Percentiles rank a stretch among this genome's conserved stretches.
Evolutionary conservation across 2,113 vertebrate genomes (phyloP).

Genomic region (Scopus umbretta): DNA sequence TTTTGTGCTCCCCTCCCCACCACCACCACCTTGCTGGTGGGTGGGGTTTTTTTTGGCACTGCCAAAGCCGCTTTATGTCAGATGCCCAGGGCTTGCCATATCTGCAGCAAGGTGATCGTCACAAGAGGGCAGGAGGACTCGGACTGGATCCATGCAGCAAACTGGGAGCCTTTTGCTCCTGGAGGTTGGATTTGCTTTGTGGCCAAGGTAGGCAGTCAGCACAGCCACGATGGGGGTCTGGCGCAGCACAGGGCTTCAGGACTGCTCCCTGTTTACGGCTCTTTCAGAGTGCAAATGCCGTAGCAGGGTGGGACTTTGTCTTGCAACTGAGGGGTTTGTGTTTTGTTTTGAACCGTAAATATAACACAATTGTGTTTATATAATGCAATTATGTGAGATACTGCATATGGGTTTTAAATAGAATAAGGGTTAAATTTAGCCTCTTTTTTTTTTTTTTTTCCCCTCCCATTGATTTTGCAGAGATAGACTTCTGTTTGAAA

Average conservation of each 20-base stretch:
- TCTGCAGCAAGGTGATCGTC: background rate
- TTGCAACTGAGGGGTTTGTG: background rate
- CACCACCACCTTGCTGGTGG: too few species aligned
- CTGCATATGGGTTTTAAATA: conserved; percentile 18
- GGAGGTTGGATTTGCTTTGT: background rate
- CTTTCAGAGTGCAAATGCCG: fast-evolving
- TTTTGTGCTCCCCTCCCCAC: background rate
- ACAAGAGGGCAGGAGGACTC: background rate
- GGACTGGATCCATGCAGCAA: fast-evolving
- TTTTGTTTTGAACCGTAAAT: conserved; percentile 25
- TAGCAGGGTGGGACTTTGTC: background rate
- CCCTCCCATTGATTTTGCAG: conserved; percentile 23
- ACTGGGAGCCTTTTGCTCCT: background rate
- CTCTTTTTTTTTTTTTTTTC: background rate
- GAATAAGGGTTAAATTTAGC: conserved; percentile 55
- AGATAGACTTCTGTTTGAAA: conserved; percentile 43
- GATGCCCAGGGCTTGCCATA: background rate
- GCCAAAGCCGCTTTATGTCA: background rate
- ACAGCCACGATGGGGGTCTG: background rate
- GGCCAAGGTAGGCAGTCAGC: background rate
- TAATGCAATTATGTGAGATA: background rate
- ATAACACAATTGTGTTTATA: conserved; percentile 50
- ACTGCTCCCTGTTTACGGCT: background rate
- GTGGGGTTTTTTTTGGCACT: background rate
- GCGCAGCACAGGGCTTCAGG: background rate